Evolutionary conservation across 2,888 invertebrate genomes (phyloP).

Genomic region (Philopedon plagiatum): DNA sequence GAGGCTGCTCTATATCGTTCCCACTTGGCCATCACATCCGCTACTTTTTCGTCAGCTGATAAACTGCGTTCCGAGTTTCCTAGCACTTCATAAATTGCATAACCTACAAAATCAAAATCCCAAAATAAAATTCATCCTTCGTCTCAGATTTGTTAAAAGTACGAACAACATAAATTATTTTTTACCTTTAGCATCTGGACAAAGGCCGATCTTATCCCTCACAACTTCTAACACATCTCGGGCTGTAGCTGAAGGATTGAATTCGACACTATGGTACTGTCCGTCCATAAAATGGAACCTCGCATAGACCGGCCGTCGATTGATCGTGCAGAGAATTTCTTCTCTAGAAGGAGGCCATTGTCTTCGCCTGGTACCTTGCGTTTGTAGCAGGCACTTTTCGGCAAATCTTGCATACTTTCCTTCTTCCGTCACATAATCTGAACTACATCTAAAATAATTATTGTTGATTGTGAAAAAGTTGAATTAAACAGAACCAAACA

Average conservation of each 20-base stretch:
- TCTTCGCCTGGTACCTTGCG: slow-evolving; percentile 82
- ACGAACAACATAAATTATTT: too few species aligned
- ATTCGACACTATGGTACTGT: slow-evolving; percentile 94
- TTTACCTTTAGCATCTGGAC: slow-evolving; percentile 76
- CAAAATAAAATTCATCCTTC: not conserved
- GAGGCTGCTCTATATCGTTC: slow-evolving; percentile 85
- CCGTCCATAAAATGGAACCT: slow-evolving; percentile 94
- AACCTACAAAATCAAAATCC: slow-evolving; percentile 72
- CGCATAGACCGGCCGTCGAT: slow-evolving; percentile 91
- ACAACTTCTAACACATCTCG: slow-evolving; percentile 90
- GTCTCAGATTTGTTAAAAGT: not conserved
- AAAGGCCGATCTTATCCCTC: slow-evolving; percentile 90
- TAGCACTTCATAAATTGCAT: slow-evolving; percentile 93
- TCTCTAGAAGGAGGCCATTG: slow-evolving; percentile 93
- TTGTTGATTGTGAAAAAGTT: not conserved
- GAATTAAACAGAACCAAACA: too few species aligned
- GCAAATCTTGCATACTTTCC: slow-evolving; percentile 95
- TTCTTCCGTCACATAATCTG: slow-evolving; percentile 91
- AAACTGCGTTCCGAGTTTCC: slow-evolving; percentile 90
- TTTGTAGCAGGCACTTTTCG: slow-evolving; percentile 85
- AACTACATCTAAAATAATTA: slow-evolving; percentile 77
- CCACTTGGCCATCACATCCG: slow-evolving; percentile 97
- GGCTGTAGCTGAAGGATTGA: slow-evolving; percentile 94
- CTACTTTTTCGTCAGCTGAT: slow-evolving; percentile 88
- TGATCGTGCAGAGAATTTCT: slow-evolving; percentile 93